Evolutionary conservation across 2,888 invertebrate species (phyloP), one percentile per base, ranked within the genome.

Genomic region (Drosophila lutescens): DNA sequence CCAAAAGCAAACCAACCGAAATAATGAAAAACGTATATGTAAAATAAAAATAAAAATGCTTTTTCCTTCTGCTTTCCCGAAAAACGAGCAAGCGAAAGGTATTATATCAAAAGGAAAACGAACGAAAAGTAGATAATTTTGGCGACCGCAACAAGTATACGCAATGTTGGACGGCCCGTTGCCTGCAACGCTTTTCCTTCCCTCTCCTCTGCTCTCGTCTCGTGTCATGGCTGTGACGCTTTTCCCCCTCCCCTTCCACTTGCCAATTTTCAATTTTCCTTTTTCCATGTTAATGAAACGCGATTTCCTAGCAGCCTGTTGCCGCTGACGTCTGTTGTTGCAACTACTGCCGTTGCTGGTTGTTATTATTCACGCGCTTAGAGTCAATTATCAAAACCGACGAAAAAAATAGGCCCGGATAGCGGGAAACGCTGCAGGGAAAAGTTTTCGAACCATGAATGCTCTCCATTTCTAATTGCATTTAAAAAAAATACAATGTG

Each of bases 291-390:
- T 89, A 88, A 82, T 87, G 80, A 84, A 87, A 86, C 88, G 82
- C 89, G 73, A 82, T 89, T 86, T 87, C 79, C 88, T 79, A 75
- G 83, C 84, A 66, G 79, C 53, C 55, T 70, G 77, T 23, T 34
- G 57, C 57, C 56, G 46, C 62, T 65, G 76, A 44, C 59, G 47
- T 49, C 26, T 58, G 51, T 56, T 59, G 57, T 40, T 62, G 70
- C 43, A 56, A 53, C 74, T 40, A 47, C 60, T 46, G 67, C 51
- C 40, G 67, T 63, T 76, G 72, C 76, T 76, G 80, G 71, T 77
- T 74, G 79, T 86, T 89, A 84, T 86, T 86, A 86, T 88, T 86
- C 79, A 88, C 88, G 89, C 88, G 89, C 85, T 79, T 83, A 75
- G 73, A 88, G 80, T 83, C 86, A 86, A 86, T 80, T 86, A 89